phyloP scores from a whole-genome alignment of 2,888 invertebrate genomes.

The Tanytarsus gracilentus region DNA sequence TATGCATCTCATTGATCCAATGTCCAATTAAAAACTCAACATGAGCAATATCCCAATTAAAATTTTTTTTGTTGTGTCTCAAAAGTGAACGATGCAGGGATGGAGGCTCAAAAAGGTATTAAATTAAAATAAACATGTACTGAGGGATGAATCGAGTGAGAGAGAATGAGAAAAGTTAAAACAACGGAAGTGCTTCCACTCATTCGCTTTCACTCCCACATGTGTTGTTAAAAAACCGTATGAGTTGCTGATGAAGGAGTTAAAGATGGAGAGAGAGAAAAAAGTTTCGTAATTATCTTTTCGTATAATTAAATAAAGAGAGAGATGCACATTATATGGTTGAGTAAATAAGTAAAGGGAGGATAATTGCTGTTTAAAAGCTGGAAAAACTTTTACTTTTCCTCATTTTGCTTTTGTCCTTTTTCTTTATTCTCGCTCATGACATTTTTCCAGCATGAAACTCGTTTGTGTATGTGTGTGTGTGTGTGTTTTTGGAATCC shows the following conservation, averaged over 20 bases:
- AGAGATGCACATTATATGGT: constrained; percentile 29
- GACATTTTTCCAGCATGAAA: not conserved
- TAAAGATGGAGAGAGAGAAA: not conserved
- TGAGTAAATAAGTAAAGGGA: constrained; percentile 23
- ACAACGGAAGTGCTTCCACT: no score
- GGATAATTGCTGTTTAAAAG: constrained; percentile 29
- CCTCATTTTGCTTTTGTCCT: not conserved
- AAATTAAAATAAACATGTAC: constrained; percentile 28
- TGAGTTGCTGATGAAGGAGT: no score
- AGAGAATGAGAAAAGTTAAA: not conserved
- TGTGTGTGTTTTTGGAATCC: no score
- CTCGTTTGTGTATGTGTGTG: no score
- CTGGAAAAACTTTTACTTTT: constrained; percentile 28
- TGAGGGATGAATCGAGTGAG: no score
- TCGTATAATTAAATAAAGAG: constrained; percentile 25
- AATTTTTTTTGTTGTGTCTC: no score
- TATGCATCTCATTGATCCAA: no score
- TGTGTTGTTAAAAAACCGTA: no score
- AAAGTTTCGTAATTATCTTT: constrained; percentile 27
- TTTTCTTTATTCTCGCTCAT: not conserved
- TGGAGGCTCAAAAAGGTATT: constrained; percentile 17
- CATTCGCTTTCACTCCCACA: no score
- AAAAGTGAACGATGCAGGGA: not conserved
- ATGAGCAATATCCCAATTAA: no score
- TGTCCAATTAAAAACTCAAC: no score